Evolutionary conservation across 2,113 vertebrate genomes (phyloP), one percentile per base, ranked within the genome.

Genomic region (Sinocyclocheilus anshuiensis): DNA sequence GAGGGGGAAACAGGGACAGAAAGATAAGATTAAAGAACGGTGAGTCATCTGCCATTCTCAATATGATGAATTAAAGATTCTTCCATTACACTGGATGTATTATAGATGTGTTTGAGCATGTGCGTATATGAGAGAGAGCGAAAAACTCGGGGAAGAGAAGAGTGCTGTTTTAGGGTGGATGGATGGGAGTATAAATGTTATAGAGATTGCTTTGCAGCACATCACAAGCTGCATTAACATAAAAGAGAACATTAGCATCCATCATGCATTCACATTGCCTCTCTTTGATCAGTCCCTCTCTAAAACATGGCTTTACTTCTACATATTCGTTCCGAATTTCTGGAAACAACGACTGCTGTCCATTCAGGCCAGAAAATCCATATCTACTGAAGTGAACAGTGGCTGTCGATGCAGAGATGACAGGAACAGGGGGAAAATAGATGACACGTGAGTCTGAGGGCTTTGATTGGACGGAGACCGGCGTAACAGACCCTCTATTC

Each of bases 31-130:
- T 81, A 72, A 81, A 86, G 77, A 85, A 71, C 48, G 48, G 78
- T 74, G n/a, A 84, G 88, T 92, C 84, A 82, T 87, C 77, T 71
- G 42, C 53, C 15, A 50, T 79, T 88, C 75, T 90, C 92, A 90
- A 92, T 91, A 85, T 82, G 79, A 87, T 93, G 84, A 91, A 90
- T 90, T 91, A 91, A 90, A 88, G 63, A 90, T 86, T 86, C 89
- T 87, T 91, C 88, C 83, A 90, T 93, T 91, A 89, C 72, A 84
- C 50, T 63, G 81, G 77, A 91, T 92, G 87, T 89, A 87, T 92
- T 89, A 92, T 88, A 85, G 86, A 92, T 88, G 71, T 79, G 76
- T 87, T 55, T 80, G 75, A 71, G 81, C 63, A 63, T 84, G 80
- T 80, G 10, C 42, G 10, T 77, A 45, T 67, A 18, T 11, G 26